Conservation (phyloP, 2,888 invertebrate species). For the Lissocephala sabroskyi region DNA sequence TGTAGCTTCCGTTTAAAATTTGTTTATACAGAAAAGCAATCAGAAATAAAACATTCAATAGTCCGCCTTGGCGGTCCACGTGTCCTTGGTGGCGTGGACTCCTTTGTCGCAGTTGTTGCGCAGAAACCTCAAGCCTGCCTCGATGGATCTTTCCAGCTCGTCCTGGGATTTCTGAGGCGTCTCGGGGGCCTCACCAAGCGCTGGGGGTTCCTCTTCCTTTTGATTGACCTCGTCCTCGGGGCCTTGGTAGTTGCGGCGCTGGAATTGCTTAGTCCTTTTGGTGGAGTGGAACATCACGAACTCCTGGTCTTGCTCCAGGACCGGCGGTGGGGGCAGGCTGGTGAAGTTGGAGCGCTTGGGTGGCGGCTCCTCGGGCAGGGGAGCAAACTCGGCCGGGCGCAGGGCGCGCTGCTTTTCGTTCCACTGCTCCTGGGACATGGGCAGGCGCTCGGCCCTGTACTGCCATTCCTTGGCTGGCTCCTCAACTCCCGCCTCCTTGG, state of each 20-base stretch:
- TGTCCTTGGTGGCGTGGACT: constrained; percentile 62
- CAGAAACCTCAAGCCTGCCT: constrained; percentile 75
- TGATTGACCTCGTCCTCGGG: constrained; percentile 21
- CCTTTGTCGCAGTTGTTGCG: constrained; percentile 74
- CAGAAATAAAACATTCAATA: constrained; percentile 32
- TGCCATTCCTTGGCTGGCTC: constrained; percentile 51
- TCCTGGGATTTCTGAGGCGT: constrained; percentile 44
- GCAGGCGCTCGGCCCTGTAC: constrained; percentile 66
- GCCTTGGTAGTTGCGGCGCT: constrained; percentile 47
- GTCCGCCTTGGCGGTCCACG: constrained; percentile 70
- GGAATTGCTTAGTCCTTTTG: constrained; percentile 48
- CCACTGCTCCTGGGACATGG: constrained; percentile 72
- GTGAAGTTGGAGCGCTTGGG: constrained; percentile 55
- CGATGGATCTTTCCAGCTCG: constrained; percentile 74
- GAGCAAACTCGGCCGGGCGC: constrained; percentile 85
- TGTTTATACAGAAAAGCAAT: too few relatives aligned
- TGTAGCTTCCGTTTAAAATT: too few relatives aligned
- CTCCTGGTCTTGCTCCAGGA: constrained; percentile 21
- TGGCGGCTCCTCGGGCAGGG: constrained; percentile 65
- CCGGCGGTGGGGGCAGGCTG: constrained; percentile 36
- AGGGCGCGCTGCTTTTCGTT: constrained; percentile 79
- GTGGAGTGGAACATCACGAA: constrained; percentile 50
- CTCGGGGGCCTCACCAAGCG: constrained; percentile 67
- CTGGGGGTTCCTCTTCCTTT: constrained; percentile 78
- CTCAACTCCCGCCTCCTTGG: not conserved